Conservation (phyloP, 2,797 vertebrate genomes). For the Sebastes reedi region DNA sequence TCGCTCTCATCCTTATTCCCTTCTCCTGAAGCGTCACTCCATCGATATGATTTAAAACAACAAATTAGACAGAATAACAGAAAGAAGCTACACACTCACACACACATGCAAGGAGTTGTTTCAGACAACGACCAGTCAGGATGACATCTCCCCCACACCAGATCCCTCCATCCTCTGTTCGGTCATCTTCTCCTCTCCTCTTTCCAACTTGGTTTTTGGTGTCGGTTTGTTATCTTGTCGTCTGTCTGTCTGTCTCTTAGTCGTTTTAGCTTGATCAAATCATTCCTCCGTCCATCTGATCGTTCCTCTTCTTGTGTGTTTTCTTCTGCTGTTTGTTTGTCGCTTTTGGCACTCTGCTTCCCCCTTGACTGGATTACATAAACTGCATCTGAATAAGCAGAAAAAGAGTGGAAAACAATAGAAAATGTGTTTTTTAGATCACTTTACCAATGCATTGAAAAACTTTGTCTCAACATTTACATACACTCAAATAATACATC, state of each 20-base stretch:
- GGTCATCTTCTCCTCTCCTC: slow-evolving; percentile 28
- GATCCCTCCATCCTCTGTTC: slow-evolving; percentile 26
- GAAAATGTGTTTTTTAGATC: not conserved
- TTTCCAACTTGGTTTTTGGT: slow-evolving; percentile 33
- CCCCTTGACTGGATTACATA: slow-evolving; percentile 78
- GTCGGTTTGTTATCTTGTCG: slow-evolving; percentile 46
- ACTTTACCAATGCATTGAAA: not conserved
- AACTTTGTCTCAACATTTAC: too few species aligned
- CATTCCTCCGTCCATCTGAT: slow-evolving; percentile 42
- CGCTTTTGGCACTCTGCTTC: slow-evolving; percentile 77
- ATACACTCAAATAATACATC: too few species aligned
- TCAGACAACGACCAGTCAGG: slow-evolving; percentile 52
- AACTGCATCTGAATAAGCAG: slow-evolving; percentile 82
- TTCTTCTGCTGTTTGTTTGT: slow-evolving; percentile 61
- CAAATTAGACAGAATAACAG: slow-evolving; percentile 31
- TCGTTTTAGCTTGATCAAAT: slow-evolving; percentile 45
- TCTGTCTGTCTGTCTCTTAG: slow-evolving; percentile 35
- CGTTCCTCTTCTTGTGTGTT: slow-evolving; percentile 49
- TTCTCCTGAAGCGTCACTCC: slow-evolving; percentile 49
- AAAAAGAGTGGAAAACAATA: not conserved
- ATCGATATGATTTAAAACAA: slow-evolving; percentile 36
- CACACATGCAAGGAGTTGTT: slow-evolving; percentile 51
- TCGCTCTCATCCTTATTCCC: slow-evolving; percentile 33
- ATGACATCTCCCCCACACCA: slow-evolving; percentile 11
- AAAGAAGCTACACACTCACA: slow-evolving; percentile 39